A percentile compares a stretch with the other conserved stretches of the same genome.
These are phyloP conservation scores for Pachyrhynchus sulphureomaculatus DNA, from an alignment of 1,140 invertebrate genomes.

Conservation along the genomic window DNA sequence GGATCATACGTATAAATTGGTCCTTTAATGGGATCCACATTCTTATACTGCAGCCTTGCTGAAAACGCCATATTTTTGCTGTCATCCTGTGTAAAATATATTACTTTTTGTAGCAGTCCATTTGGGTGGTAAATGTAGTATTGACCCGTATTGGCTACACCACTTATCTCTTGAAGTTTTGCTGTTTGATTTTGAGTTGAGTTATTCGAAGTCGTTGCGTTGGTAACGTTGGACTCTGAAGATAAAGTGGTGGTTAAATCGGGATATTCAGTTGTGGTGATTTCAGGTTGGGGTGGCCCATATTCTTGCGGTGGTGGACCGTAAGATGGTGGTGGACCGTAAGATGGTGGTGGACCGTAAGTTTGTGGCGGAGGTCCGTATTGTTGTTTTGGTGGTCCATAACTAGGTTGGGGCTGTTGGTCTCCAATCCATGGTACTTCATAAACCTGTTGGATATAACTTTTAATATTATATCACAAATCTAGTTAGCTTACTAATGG, in stretches of 20 bases:
- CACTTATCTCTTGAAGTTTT: slow-evolving; percentile 27
- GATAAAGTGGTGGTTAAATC: slow-evolving; percentile 4
- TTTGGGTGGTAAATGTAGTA: slow-evolving; percentile 59
- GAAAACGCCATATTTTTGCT: slow-evolving; percentile 58
- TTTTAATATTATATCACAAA: neutral
- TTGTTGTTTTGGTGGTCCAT: slow-evolving; percentile 18
- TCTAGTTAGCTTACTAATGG: neutral
- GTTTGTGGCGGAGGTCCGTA: slow-evolving; percentile 22
- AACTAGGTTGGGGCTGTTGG: slow-evolving; percentile 14
- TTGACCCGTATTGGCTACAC: slow-evolving; percentile 45
- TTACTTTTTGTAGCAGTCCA: slow-evolving; percentile 56
- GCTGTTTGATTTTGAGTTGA: slow-evolving; percentile 20
- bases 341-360: slow-evolving; percentile 15
- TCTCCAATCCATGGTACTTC: slow-evolving; percentile 23
- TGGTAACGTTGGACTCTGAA: neutral
- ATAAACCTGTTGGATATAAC: slow-evolving; percentile 4
- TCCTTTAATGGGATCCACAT: slow-evolving; percentile 57
- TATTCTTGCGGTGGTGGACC: slow-evolving; percentile 22
- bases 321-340: slow-evolving; percentile 27
- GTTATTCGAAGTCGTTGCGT: neutral
- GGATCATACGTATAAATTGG: slow-evolving; percentile 58
- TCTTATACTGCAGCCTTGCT: slow-evolving; percentile 56
- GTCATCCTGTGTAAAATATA: slow-evolving; percentile 56
- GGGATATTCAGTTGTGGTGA: slow-evolving; percentile 4
- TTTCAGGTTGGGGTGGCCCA: slow-evolving; percentile 20